Conservation (phyloP, 2,888 invertebrate species). For the Sthenelais limicola region DNA sequence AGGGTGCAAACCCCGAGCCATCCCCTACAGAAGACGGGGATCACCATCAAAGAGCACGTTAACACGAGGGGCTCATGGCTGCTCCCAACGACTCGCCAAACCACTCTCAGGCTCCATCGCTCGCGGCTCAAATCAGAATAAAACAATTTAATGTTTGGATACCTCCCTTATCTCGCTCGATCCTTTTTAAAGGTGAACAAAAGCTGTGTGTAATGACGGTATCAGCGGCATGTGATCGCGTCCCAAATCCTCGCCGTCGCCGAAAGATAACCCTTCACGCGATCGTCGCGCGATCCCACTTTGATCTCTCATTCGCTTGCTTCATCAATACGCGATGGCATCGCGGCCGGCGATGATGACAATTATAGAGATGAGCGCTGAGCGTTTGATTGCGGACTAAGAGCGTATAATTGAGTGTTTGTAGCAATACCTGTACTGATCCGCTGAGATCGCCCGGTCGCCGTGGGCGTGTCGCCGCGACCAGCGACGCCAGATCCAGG, state of each 20-base stretch:
- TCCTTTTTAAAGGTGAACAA: constrained; percentile 38
- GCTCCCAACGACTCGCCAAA: too few species aligned
- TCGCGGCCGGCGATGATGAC: constrained; percentile 30
- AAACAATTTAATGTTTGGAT: constrained; percentile 40
- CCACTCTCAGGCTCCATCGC: too few species aligned
- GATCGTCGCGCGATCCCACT: constrained; percentile 14
- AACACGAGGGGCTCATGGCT: constrained; percentile 4
- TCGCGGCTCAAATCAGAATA: constrained; percentile 20
- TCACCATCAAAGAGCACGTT: background rate
- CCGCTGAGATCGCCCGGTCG: constrained; percentile 14
- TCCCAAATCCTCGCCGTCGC: constrained; percentile 14
- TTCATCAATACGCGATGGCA: constrained; percentile 10
- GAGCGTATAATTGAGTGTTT: constrained; percentile 39
- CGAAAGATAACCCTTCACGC: constrained; percentile 21
- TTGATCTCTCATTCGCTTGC: constrained; percentile 19
- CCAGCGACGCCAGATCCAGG: constrained; percentile 11
- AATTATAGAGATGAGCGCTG: constrained; percentile 31
- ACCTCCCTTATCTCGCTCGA: constrained; percentile 27
- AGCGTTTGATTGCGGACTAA: constrained; percentile 38
- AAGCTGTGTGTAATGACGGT: constrained; percentile 34
- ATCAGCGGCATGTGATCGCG: constrained; percentile 7
- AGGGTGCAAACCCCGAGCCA: too few species aligned
- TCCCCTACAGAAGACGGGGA: too few species aligned
- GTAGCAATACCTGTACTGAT: constrained; percentile 11
- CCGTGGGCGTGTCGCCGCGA: constrained; percentile 31